Evolutionary conservation across 2,113 vertebrate species (phyloP), one percentile per base, ranked within the genome.

Genomic region (Nipponia nippon): DNA sequence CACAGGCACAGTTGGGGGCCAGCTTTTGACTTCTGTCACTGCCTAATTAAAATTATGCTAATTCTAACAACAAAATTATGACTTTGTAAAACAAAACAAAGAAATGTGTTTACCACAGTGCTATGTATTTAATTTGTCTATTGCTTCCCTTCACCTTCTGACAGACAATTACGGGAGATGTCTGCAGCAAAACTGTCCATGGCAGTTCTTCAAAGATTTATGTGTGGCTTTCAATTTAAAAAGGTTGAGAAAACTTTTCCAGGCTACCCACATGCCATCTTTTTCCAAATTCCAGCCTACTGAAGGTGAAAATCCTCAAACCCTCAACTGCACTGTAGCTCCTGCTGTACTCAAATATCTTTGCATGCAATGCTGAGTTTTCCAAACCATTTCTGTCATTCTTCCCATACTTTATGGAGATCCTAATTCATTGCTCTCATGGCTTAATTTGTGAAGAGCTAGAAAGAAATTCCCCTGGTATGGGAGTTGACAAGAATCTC

Each of bases 1-100:
- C 4, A 4, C 34, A 42, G 84, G 42, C 81, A 94, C 83, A 79
- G 78, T 16, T 61, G 84, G 95, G 86, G 94, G 25, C 34, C 90
- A 91, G 69, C 81, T 94, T 95, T 66, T 87, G 77, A 71, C 77
- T 92, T 67, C 89, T 82, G 29, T 30, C 75, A 71, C 20, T 61
- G 62, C 44, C 61, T 95, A 87, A 95, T 95, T 96, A 89, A 95
- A 95, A 94, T 91, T 69, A 89, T 90, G 58, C 34, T 87, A 94
- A 95, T 95, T 87, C 17, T 89, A 94, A 66, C 46, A 89, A 73
- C 61, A 82, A 82, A 85, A 82, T 85, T 79, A 49, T 2, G 4
- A 58, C 25, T 93, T 50, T 73, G 49, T 52, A 77, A 77, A 93
- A 18, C 40, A 69, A 84, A 93, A 21, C 40, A 92, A 70, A 71